Evolutionary conservation across 2,113 vertebrate genomes (phyloP), one percentile per base, ranked within the genome.

Genomic region (Tauraco erythrolophus): DNA sequence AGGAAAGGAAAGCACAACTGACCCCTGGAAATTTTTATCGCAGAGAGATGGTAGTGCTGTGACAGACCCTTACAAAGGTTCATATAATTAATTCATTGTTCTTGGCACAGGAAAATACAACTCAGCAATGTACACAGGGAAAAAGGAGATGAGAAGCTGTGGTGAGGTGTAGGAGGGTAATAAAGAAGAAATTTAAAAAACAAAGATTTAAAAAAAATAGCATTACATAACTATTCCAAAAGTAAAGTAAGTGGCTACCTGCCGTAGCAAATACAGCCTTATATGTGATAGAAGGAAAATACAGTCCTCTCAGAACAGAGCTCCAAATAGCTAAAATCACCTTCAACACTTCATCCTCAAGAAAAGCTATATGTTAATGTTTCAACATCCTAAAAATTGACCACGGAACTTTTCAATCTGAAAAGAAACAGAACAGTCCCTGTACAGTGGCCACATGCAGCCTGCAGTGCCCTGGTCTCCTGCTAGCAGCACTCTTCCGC

Each of bases 231-330:
- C 43, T 58, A 62, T 58, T 89, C 86, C 35, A n/a, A 54, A 65
- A 89, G 46, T 28, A 77, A 76, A 86, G 9, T 17, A 41, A 65
- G 43, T 5, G 35, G 17, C 46, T 85, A 62, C 28, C n/a, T 3
- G 2, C 24, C 0, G 0, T 8, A 80, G 82, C 27, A 78, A 66
- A 61, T 33, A 71, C 0, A 1, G 0, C 7, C 23, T 22, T 77
- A 50, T 14, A 15, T 6, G 4, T 25, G 37, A 69, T 1, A 74
- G n/a, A 83, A 76, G 22, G 31, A 83, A 72, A 83, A 65, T 4
- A 31, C 3, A 25, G 18, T 28, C 46, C 58, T 43, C n/a, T 79
- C 51, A 9, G 15, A 75, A 74, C 24, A 70, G 69, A 24, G 22
- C 24, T 50, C 41, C 70, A 66, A 90, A 83, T 16, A 90, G 25